Conservation (phyloP, 2,888 invertebrate species). For the Odontocerum albicorne region DNA sequence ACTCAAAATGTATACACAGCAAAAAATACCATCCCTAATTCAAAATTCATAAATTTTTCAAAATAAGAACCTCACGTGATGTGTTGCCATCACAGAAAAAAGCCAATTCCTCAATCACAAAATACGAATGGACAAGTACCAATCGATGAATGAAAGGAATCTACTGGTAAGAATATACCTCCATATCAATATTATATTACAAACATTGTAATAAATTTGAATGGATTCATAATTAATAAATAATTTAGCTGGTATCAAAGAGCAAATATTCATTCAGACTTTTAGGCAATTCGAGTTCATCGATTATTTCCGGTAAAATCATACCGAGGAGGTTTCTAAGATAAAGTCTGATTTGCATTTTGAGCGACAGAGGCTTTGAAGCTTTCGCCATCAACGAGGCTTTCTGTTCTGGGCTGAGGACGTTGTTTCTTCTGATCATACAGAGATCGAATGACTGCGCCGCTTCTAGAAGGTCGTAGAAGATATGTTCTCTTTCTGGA, state of each 20-base stretch:
- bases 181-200: conserved; percentile 18
- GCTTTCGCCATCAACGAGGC: conserved; percentile 65
- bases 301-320: conserved; percentile 57
- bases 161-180: conserved; percentile 8
- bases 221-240: conserved; percentile 20
- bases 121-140: too few relatives aligned
- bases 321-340: conserved; percentile 62
- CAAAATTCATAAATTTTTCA: too few relatives aligned
- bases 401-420: conserved; percentile 67
- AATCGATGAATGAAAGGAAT: conserved; percentile 13
- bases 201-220: conserved; percentile 3
- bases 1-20: too few relatives aligned
- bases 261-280: conserved; percentile 68
- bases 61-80: too few relatives aligned
- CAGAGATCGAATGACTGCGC: conserved; percentile 78
- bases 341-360: conserved; percentile 65
- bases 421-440: conserved; percentile 74
- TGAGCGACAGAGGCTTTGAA: conserved; percentile 65
- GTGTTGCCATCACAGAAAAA: too few relatives aligned
- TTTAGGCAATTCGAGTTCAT: conserved; percentile 64
- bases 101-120: too few relatives aligned
- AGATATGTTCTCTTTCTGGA: conserved; percentile 55
- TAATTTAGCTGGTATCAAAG: conserved; percentile 62
- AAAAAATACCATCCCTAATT: too few relatives aligned
- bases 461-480: conserved; percentile 70